Base-by-base conservation (phyloP, 2,113 vertebrate genomes). In the Tursiops truncatus region DNA sequence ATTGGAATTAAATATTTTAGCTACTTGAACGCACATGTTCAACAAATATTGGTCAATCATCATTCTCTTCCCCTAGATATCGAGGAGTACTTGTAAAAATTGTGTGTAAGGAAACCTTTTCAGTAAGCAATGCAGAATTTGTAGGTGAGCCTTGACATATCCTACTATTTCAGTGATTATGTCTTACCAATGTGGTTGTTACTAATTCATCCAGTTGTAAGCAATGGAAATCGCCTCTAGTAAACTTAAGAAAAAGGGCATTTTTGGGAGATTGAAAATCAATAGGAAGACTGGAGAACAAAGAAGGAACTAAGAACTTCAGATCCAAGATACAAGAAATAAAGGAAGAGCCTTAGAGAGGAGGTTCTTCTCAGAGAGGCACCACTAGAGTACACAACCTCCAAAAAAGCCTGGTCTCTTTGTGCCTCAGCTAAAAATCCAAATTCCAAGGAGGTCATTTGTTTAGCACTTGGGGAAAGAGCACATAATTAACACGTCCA, bases 1-100 rank as follows among this genome's bases (percentile, higher is more conserved):
- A 28, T n/a, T n/a, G 58, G 26, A 60, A 86, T 89, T 77, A 84
- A 87, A 73, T 92, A 95, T 36, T 68, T 90, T 93, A 95, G 62
- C 80, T 92, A 82, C 18, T 58, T 26, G 12, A 94, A 50, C 3
- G 17, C 31, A 91, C 4, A 63, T 31, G 80, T 63, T 77, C 44
- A 87, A 63, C 10, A 14, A 74, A 28, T n/a, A 50, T 58, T 44
- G 20, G 15, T 50, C 50, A 73, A 36, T 67, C 18, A 23, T 8
- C 17, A 62, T 8, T 47, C n/a, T 31, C 26, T 62, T 26, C 5
- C 12, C 6, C 12, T 44, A 86, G 8, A 47, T 7, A 50, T 21
- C 31, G 23, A 12, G n/a, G 11, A 58, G 21, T 28, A 91, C 36
- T 21, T 44, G 10, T 53, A 38, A 33, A 70, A 91, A 93, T 28